Base-by-base conservation (phyloP, 2,888 invertebrate species). In the Anoplius nigerrimus region DNA sequence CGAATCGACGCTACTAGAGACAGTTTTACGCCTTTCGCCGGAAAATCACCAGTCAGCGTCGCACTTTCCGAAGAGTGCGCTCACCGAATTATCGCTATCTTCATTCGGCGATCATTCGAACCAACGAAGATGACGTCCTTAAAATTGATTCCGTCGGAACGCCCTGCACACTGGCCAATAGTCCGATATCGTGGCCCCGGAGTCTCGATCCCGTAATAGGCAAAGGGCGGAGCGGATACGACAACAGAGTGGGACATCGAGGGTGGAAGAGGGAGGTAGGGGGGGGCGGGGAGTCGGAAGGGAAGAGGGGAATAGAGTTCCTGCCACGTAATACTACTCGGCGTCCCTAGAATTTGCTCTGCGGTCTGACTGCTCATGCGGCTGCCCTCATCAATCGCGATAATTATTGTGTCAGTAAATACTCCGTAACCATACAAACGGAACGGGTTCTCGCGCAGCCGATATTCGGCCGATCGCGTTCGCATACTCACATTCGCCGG, bases 331-430 rank as follows among this genome's bases (percentile, higher is more conserved):
- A 81, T 74, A 70, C 79, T 78, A 79, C 79, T 84, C 81, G 74
- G 77, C 76, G 78, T 80, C 80, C 79, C 82, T 80, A 83, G 81
- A 84, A 85, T 86, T 87, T 85, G 81, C 85, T 78, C 77, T 86
- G 87, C 74, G 87, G 87, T 87, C 72, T 78, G 79, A 82, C 82
- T 87, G 87, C 85, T 86, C 86, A 76, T 80, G 75, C 79, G 75
- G 71, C 79, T 74, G 82, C 79, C 81, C 81, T 80, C 82, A 78
- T 83, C 86, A 85, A 87, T 87, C 79, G 82, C 77, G 84, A 87
- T 86, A 87, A 87, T 87, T 86, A 87, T 86, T 86, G 86, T 84
- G 83, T 84, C 84, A 83, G 87, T 86, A 86, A 87, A 86, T 82
- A 87, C 80, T 76, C 80, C 73, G 72, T 76, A 75, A 74, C 78